Evolutionary conservation across 1,140 invertebrate genomes (phyloP), one percentile per base, ranked within the genome.

Genomic region (Drosophila sulfurigaster): DNA sequence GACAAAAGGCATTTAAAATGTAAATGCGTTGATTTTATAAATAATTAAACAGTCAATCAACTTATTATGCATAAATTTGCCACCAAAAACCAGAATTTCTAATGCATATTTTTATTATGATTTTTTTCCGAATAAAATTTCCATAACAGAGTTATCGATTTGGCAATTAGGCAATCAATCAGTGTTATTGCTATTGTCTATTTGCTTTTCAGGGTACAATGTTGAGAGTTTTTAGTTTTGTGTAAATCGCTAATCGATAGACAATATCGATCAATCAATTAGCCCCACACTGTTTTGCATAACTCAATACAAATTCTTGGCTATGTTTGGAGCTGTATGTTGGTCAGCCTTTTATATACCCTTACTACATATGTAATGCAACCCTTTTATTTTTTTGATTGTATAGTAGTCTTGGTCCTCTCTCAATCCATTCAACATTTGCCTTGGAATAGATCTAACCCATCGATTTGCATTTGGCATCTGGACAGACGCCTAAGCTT

Each of bases 401-500:
- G 25, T 11, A 25, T 41, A 13, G 25, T 11, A 30, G 6, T 25
- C 13, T 15, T 54, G 13, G 57, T 68, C 46, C 41, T 54, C 38
- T 28, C 15, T 25, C 38, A 66, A 66, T 52, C 35, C 64, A 59
- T 54, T 54, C 16, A 60, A 30, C 56, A 68, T 60, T 68, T 68
- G 64, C 64, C 63, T 46, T 46, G 60, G 43, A 60, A 60, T 60
- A 54, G n/a, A n/a, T 59, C 54, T 8, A 69, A 62, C 4, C 51
- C 41, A 70, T 65, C 60, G 60, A 71, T 71, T 71, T 65, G 51
- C 68, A 64, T 38, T 38, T 64, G 41, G 16, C 38, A 71, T 71
- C 49, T 16, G 13, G 8, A 52, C 48, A 8, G 10, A 15, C 16
- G 7, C 67, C 54, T 58, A 52, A 43, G 57, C 49, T 30, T 30